These are phyloP conservation scores for Cassiopea xamachana DNA, from an alignment of 30 jellyfish, hydroid and myxozoan species.

Conservation along the genomic window DNA sequence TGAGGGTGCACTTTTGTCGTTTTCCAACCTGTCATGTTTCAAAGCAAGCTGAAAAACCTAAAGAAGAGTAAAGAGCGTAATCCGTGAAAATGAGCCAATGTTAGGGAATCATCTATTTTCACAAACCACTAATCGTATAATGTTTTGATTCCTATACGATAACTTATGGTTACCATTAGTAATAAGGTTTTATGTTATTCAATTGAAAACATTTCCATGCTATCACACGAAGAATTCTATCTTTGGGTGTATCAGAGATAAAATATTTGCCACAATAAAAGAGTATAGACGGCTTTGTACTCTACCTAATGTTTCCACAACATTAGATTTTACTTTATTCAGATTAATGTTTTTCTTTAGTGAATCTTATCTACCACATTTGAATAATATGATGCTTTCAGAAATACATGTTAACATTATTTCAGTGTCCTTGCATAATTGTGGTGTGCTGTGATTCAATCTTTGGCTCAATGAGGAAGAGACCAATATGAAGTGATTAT, in stretches of 20 bases:
- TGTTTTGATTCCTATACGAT: neutral
- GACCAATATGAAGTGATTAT: too few species aligned
- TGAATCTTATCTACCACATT: neutral
- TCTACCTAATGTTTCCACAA: neutral
- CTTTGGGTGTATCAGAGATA: neutral
- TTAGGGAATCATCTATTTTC: neutral
- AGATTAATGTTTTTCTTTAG: neutral
- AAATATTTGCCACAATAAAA: neutral
- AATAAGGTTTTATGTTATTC: neutral
- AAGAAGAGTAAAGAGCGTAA: neutral
- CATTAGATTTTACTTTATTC: neutral
- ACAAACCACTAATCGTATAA: neutral
- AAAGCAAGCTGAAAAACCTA: too few species aligned
- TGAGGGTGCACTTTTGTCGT: too few species aligned
- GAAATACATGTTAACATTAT: neutral
- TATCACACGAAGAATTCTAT: neutral
- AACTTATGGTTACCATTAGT: neutral
- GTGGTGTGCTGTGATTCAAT: neutral
- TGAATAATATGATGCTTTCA: neutral
- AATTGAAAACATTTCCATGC: neutral
- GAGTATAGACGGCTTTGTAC: neutral
- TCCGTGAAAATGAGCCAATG: neutral
- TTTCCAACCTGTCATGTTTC: too few species aligned
- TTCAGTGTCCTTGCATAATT: neutral
- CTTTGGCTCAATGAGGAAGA: too few species aligned